Conservation (phyloP, 2,113 vertebrate species). For the Polypterus senegalus region DNA sequence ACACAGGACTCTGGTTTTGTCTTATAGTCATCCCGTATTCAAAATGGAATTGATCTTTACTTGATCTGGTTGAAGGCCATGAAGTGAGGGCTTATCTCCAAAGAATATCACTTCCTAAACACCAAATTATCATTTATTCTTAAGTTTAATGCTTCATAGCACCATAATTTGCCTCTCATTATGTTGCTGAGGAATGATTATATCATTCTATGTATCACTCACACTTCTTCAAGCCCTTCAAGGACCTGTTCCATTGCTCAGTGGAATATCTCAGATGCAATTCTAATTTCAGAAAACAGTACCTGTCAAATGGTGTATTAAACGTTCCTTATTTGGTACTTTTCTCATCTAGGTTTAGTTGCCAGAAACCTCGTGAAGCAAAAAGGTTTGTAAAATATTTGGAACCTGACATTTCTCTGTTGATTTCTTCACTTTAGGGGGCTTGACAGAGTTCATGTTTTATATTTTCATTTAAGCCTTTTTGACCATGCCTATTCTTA, state of each 20-base stretch:
- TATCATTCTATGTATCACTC: not conserved
- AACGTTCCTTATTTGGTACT: not conserved
- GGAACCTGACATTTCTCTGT: not conserved
- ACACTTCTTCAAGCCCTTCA: not conserved
- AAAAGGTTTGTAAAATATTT: not conserved
- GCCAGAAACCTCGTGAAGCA: not conserved
- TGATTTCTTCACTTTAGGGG: not conserved
- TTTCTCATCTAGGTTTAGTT: not conserved
- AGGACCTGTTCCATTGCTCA: not conserved
- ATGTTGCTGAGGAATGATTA: no score
- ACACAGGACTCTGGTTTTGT: no score
- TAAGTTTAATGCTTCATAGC: no score
- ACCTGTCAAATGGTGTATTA: not conserved
- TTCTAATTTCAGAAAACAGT: not conserved
- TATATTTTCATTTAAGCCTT: not conserved
- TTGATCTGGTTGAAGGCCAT: no score
- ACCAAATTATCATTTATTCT: no score
- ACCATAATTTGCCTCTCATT: no score
- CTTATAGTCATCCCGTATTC: no score
- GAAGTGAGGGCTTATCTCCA: no score
- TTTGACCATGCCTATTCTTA: not conserved
- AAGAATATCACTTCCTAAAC: no score
- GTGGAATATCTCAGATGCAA: not conserved
- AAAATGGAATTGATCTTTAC: no score
- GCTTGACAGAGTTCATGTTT: not conserved